phyloP scores from a whole-genome alignment of 2,888 invertebrate species.

The Anagyrus pseudococci region DNA sequence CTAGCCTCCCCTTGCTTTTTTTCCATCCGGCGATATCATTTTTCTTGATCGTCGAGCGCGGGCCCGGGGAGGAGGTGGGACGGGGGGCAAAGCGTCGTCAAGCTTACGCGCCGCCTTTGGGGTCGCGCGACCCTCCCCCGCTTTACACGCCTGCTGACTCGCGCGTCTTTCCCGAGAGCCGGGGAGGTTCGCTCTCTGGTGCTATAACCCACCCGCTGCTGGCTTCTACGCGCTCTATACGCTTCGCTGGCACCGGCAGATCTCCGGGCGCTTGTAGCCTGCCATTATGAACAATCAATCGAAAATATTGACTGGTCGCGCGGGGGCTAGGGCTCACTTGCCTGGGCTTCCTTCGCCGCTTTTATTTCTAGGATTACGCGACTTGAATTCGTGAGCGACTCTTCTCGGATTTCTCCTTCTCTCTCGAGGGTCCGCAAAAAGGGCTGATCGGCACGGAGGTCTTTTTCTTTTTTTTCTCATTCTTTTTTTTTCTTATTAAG shows the following conservation, averaged over 20 bases:
- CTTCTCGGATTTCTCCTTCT: slow-evolving; percentile 35
- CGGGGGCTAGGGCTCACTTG: neutral
- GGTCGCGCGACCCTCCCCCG: slow-evolving; percentile 3
- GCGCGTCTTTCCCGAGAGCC: slow-evolving; percentile 55
- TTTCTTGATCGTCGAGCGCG: slow-evolving; percentile 57
- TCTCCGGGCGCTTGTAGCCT: slow-evolving; percentile 49
- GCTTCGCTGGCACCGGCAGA: neutral
- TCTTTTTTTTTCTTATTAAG: neutral
- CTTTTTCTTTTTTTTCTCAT: slow-evolving; percentile 14
- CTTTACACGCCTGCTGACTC: slow-evolving; percentile 52
- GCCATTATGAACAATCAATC: slow-evolving; percentile 61
- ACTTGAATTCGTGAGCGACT: slow-evolving; percentile 9
- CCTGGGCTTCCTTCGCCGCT: slow-evolving; percentile 23
- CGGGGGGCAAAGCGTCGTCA: slow-evolving; percentile 41
- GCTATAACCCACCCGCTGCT: neutral
- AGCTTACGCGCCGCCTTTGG: slow-evolving; percentile 38
- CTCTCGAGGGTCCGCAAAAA: neutral
- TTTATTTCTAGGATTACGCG: slow-evolving; percentile 29
- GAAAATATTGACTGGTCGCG: slow-evolving; percentile 45
- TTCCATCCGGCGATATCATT: slow-evolving; percentile 56
- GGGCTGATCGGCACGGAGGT: slow-evolving; percentile 1
- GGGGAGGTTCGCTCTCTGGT: slow-evolving; percentile 28
- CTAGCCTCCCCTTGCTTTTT: slow-evolving; percentile 36
- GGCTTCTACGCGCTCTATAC: slow-evolving; percentile 1
- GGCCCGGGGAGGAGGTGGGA: slow-evolving; percentile 35